Conservation (phyloP, 2,113 vertebrate genomes). For the Pygoscelis adeliae region DNA sequence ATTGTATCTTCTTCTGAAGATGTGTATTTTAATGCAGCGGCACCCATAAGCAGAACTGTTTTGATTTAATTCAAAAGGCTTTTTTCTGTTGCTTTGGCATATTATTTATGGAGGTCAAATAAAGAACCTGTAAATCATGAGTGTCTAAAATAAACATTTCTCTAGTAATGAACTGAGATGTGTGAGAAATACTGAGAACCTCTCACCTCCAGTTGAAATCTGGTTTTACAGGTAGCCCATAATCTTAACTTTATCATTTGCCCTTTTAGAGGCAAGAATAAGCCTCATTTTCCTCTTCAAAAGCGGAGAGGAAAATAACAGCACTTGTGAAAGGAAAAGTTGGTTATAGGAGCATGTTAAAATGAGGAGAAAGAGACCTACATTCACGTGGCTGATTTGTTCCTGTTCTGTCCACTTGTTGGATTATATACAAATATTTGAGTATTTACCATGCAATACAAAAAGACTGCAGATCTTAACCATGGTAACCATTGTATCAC, state of each 20-base stretch:
- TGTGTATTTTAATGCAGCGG: background rate
- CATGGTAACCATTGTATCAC: background rate
- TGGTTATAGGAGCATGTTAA: background rate
- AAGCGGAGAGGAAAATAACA: background rate
- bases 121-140: background rate
- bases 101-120: background rate
- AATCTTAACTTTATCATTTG: background rate
- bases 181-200: background rate
- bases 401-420: background rate
- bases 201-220: background rate
- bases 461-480: background rate
- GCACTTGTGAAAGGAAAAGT: background rate
- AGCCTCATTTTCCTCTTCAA: background rate
- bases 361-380: background rate
- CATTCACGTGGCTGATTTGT: background rate
- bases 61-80: constrained; percentile 2
- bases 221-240: background rate
- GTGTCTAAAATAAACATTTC: background rate
- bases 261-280: background rate
- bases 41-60: background rate
- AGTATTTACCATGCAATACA: background rate
- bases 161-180: background rate
- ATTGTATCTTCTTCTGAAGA: background rate
- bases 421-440: background rate
- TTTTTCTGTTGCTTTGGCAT: background rate